Base-by-base conservation (phyloP, 2,888 invertebrate species). In the Drosophila ustulata region DNA sequence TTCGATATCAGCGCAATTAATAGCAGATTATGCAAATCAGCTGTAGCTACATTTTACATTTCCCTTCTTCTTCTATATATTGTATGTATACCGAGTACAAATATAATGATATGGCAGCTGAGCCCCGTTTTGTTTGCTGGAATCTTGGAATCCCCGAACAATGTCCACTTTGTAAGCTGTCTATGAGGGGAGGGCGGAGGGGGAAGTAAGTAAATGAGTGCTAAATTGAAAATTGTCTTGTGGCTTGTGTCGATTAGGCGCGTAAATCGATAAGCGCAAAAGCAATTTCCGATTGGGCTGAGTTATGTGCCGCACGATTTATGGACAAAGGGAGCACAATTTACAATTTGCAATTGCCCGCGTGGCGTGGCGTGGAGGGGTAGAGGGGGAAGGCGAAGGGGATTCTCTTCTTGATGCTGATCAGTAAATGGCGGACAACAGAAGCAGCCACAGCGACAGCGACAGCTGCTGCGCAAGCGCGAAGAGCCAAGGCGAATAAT, bases 21-120 rank as follows among this genome's bases (percentile, higher is more conserved):
- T 86, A 90, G 88, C 75, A 86, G 89, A 88, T 89, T 89, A 89
- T 89, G 89, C 86, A 89, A 90, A 89, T 89, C 71, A 85, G 74
- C 51, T 55, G 39, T 39, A 68, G 63, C 80, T 72, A 78, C 68
- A 75, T 71, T 47, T 5, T 72, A 78, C 68, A 75, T 71, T 47
- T 5, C 25, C 3, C 18, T 18, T 41, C 25, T 57, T 37, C 43
- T 32, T n/a, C n/a, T 34, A 46, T 37, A 52, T 37, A 3, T 7
- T 32, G 8, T 26, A 25, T 51, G 45, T 57, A 47, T 56, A 11
- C 11, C 4, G 34, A 39, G 50, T 45, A 67, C 58, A 18, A 18
- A 18, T 18, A 79, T 67, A 71, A 71, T 74, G 62, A 80, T 69
- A 58, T 51, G 61, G 51, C 7, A 13, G 2, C 41, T 39, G 11